Conservation (phyloP, 2,888 invertebrate species). For the Helobdella robusta region DNA sequence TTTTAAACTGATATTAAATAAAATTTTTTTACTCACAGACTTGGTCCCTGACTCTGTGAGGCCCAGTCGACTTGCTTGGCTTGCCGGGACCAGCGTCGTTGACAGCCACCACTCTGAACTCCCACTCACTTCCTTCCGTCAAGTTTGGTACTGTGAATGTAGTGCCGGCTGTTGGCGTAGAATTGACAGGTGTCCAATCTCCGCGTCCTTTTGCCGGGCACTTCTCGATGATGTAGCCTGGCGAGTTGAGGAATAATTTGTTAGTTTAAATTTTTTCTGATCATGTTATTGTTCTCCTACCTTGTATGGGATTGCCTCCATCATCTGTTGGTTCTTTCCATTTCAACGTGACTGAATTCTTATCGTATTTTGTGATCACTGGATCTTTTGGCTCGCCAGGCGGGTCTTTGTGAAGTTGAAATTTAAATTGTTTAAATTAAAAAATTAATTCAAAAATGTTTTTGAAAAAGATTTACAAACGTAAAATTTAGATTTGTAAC, state of each 20-base stretch:
- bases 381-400: slow-evolving; percentile 47
- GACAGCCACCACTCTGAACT: slow-evolving; percentile 51
- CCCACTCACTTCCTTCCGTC: slow-evolving; percentile 45
- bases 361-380: slow-evolving; percentile 73
- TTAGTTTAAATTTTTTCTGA: not conserved
- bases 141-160: slow-evolving; percentile 44
- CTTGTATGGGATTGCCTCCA: slow-evolving; percentile 82
- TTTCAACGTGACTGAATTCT: slow-evolving; percentile 80
- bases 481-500: slow-evolving; percentile 18
- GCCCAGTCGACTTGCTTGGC: slow-evolving; percentile 77
- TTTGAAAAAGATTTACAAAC: too few species aligned
- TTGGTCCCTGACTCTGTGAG: slow-evolving; percentile 47
- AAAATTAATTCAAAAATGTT: too few species aligned
- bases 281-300: slow-evolving; percentile 50
- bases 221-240: slow-evolving; percentile 30
- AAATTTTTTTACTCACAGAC: slow-evolving; percentile 41
- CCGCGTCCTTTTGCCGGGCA: slow-evolving; percentile 26
- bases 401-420: slow-evolving; percentile 39
- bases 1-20: not conserved
- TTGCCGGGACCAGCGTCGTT: slow-evolving; percentile 60
- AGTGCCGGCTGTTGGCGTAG: slow-evolving; percentile 40
- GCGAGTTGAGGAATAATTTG: not conserved
- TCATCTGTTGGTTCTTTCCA: slow-evolving; percentile 84
- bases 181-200: slow-evolving; percentile 32
- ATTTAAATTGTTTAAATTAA: too few species aligned